phyloP scores from a whole-genome alignment of 2,113 vertebrate genomes.

The Sialia sialis region DNA sequence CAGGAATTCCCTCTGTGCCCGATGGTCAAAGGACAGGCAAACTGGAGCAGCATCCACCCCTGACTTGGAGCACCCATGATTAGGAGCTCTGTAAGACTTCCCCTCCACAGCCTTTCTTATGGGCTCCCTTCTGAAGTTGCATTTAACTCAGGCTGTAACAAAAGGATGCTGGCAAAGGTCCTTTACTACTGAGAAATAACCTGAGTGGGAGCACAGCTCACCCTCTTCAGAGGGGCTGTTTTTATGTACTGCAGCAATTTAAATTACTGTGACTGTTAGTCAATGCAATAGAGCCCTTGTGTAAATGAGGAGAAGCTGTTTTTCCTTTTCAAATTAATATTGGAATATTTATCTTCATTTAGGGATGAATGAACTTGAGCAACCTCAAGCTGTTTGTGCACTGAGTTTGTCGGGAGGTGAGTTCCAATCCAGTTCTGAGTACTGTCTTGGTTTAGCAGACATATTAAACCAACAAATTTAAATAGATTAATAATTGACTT shows the following conservation, averaged over 20 bases:
- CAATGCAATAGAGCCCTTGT: not conserved
- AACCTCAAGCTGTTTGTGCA: not conserved
- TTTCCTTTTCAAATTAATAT: not conserved
- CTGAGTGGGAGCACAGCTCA: not conserved
- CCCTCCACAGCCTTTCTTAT: not conserved
- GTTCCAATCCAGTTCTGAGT: not conserved
- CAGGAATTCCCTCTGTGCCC: not conserved
- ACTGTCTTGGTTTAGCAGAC: not conserved
- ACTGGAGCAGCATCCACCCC: not conserved
- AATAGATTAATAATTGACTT: not conserved
- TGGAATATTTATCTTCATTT: not conserved
- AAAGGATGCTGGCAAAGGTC: not conserved
- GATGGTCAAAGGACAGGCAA: fast-evolving
- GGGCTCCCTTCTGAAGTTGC: not conserved
- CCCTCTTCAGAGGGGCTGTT: not conserved
- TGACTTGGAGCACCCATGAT: fast-evolving
- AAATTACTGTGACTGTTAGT: not conserved
- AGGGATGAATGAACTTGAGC: not conserved
- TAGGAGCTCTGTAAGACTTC: not conserved
- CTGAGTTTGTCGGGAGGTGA: not conserved
- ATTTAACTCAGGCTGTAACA: not conserved
- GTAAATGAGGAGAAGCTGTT: not conserved
- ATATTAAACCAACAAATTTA: not conserved
- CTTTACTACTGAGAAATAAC: not conserved
- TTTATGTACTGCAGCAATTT: not conserved